Evolutionary conservation across 2,113 vertebrate genomes (phyloP).

Genomic region (Malurus melanocephalus): DNA sequence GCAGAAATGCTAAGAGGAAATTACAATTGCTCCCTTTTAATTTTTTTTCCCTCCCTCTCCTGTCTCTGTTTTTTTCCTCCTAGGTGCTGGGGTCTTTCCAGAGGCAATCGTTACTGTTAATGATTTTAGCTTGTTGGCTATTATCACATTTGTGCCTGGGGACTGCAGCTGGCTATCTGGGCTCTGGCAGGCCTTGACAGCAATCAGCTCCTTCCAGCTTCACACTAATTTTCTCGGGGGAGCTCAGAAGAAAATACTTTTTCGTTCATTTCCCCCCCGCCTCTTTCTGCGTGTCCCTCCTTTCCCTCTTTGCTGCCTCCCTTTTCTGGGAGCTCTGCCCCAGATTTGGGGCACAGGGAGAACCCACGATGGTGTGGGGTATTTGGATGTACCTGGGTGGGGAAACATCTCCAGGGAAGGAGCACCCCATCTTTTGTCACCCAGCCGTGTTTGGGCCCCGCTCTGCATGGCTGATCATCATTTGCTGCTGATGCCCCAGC

Average conservation of each 20-base stretch:
- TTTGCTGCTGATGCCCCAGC: neutral
- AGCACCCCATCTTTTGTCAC: neutral
- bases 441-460: neutral
- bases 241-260: constrained; percentile 33
- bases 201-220: constrained; percentile 53
- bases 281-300: neutral
- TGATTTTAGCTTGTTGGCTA: constrained; percentile 63
- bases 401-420: neutral
- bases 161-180: constrained; percentile 44
- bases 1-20: neutral
- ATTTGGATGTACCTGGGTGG: neutral
- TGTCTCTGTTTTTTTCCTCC: neutral
- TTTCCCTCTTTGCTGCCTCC: neutral
- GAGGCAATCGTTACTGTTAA: constrained; percentile 51
- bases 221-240: constrained; percentile 26
- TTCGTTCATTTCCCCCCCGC: rapidly evolving
- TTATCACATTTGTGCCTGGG: constrained; percentile 61
- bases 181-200: constrained; percentile 52
- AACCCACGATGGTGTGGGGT: neutral
- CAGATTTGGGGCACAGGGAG: neutral
- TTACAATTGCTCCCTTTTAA: neutral
- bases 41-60: neutral
- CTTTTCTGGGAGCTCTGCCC: neutral
- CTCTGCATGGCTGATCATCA: neutral
- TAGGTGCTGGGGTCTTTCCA: constrained; percentile 39